Evolutionary conservation across 35 echinoderm and acorn worm genomes (phyloP), one percentile per base, ranked within the genome.

Genomic region (Amphiura filiformis): DNA sequence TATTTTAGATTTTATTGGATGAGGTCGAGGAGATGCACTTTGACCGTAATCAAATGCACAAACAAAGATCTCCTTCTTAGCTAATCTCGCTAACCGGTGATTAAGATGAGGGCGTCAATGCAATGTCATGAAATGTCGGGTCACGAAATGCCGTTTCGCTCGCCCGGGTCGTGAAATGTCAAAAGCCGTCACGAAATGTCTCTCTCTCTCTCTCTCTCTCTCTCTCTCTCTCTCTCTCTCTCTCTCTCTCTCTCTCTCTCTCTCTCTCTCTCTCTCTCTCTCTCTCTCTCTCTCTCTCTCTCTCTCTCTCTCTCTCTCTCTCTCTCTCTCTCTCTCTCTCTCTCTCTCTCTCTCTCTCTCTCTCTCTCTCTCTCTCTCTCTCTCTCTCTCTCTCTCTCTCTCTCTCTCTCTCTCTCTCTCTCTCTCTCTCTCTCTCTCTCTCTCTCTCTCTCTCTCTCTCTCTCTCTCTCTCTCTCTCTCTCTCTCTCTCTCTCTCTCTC

Each of bases 201-300:
- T 81, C 79, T 81, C 79, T 81, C 79, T 81, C 79, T 81, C 79
- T 81, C 79, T 81, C 79, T 81, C 79, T 81, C 79, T 81, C 79
- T 81, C 79, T 81, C 79, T 81, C 79, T 81, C 79, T 39, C 38
- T 39, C 38, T 39, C 38, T 39, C 38, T 39, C 38, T 39, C 38
- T 39, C 38, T 39, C 38, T 39, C 38, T 39, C 38, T 39, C 38
- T 39, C 38, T 39, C 38, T 39, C 38, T 39, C 38, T 39, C 79
- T 81, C 79, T 81, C 79, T 81, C 79, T 81, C 79, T 81, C 79
- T 81, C 79, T 81, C 79, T 81, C 79, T 81, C 79, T 81, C 79
- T 81, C 79, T 81, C 79, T 81, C 79, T 81, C 79, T 81, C 79
- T 81, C 79, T 81, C 79, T 81, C 79, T 81, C 34, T 39, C 79